Percentiles rank a stretch among this genome's conserved stretches.
Conservation (phyloP, 30 jellyfish, hydroid and myxozoan genomes). For the Cassiopea andromeda region DNA sequence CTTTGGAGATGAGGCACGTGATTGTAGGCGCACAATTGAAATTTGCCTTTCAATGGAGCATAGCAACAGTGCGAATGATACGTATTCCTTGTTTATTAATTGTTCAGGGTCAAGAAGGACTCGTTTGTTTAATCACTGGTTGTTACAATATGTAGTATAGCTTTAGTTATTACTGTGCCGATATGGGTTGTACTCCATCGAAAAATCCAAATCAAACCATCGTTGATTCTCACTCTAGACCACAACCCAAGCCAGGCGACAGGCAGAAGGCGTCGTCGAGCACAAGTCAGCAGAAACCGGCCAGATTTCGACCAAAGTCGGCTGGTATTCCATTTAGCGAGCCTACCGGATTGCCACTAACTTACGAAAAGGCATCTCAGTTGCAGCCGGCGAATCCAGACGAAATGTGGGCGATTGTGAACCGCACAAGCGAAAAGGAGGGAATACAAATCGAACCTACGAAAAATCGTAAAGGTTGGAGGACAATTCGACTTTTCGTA, state of each 20-base stretch:
- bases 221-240: constrained; percentile 34
- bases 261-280: not conserved
- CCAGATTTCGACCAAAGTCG: constrained; percentile 11
- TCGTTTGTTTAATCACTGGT: not conserved
- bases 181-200: constrained; percentile 51
- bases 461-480: constrained; percentile 98
- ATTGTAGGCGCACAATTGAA: not conserved
- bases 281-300: not conserved
- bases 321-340: constrained; percentile 16
- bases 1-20: not conserved
- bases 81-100: not conserved
- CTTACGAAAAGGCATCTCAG: constrained; percentile 84
- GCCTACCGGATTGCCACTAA: constrained; percentile 2
- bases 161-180: not conserved
- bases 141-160: not conserved
- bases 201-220: constrained; percentile 21
- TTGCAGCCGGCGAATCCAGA: constrained; percentile 77
- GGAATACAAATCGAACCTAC: constrained; percentile 88
- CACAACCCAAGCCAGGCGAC: constrained; percentile 22
- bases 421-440: constrained; percentile 70
- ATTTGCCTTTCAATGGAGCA: not conserved
- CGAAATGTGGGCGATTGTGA: constrained; percentile 98
- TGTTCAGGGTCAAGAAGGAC: not conserved
- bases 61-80: not conserved
- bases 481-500: constrained; percentile 94